phyloP scores from a whole-genome alignment of 2,888 invertebrate genomes.

The Horisme vitalbata region DNA sequence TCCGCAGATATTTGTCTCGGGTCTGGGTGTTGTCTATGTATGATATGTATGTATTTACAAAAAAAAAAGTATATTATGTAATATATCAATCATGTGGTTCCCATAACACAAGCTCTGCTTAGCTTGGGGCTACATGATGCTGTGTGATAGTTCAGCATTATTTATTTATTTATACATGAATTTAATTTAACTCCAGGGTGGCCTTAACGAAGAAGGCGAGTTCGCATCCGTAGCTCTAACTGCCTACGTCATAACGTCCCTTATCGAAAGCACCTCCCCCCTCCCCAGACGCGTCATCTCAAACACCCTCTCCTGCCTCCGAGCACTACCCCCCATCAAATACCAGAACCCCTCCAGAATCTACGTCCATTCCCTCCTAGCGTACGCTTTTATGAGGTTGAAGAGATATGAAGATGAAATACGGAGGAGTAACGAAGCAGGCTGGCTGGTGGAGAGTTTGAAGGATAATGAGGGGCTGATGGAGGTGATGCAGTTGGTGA shows the following conservation, averaged over 20 bases:
- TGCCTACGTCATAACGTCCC: conserved; percentile 86
- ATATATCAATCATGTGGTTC: too few relatives aligned
- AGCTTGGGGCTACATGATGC: too few relatives aligned
- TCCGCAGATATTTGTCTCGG: too few relatives aligned
- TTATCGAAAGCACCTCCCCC: conserved; percentile 82
- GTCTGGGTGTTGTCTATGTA: too few relatives aligned
- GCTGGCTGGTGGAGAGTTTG: conserved; percentile 39
- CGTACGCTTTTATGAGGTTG: conserved; percentile 60
- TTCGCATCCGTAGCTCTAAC: conserved; percentile 85
- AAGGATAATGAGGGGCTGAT: conserved; percentile 55
- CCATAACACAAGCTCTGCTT: too few relatives aligned
- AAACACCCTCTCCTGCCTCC: conserved; percentile 84
- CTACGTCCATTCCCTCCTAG: conserved; percentile 60
- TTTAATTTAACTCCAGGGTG: conserved; percentile 67
- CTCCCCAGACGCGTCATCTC: conserved; percentile 71
- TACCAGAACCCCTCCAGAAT: conserved; percentile 49
- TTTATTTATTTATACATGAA: too few relatives aligned
- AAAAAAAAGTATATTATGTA: too few relatives aligned
- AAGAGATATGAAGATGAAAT: conserved; percentile 57
- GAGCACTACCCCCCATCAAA: conserved; percentile 64
- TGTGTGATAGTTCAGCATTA: too few relatives aligned
- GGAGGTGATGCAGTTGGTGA: conserved; percentile 55
- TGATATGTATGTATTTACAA: too few relatives aligned
- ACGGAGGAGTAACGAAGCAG: conserved; percentile 33
- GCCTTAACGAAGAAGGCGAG: conserved; percentile 74